Conservation (phyloP, 64 coral and sea anemone genomes). For the Pocillopora damicornis region DNA sequence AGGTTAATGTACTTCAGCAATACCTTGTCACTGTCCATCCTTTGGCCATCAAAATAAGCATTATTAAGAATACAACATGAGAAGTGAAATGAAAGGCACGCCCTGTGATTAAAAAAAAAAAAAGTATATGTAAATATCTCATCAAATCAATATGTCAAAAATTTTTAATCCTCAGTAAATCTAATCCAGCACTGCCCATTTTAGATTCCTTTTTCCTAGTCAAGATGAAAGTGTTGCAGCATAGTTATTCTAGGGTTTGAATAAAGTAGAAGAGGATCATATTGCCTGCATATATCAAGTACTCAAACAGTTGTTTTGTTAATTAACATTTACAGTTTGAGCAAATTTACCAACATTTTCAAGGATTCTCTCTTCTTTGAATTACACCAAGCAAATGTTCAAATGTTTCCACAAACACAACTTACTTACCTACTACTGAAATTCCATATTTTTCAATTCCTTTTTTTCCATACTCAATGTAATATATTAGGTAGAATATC, state of each 20-base stretch:
- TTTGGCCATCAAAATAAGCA: constrained; percentile 71
- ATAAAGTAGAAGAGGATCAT: too few species aligned
- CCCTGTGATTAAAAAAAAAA: constrained; percentile 26
- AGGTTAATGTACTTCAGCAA: not conserved
- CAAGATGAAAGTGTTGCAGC: too few species aligned
- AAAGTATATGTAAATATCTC: not conserved
- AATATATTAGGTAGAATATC: constrained; percentile 60
- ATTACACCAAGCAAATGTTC: too few species aligned
- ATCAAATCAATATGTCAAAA: too few species aligned
- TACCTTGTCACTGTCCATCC: constrained; percentile 94
- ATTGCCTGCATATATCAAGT: too few species aligned
- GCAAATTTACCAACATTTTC: not conserved
- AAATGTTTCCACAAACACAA: too few species aligned
- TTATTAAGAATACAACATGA: constrained; percentile 74
- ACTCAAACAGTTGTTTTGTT: too few species aligned
- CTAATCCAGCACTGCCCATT: too few species aligned
- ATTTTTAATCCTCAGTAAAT: too few species aligned
- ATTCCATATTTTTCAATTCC: constrained; percentile 55
- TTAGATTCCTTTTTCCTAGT: too few species aligned
- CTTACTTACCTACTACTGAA: constrained; percentile 44
- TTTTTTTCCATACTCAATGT: constrained; percentile 66
- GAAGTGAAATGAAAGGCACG: constrained; percentile 59
- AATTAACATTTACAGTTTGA: not conserved
- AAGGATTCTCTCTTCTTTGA: too few species aligned
- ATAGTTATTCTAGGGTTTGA: too few species aligned